Percentiles rank a stretch among this genome's conserved stretches.
Evolutionary conservation across 2,797 vertebrate species (phyloP).

Genomic region (Acomys russatus): DNA sequence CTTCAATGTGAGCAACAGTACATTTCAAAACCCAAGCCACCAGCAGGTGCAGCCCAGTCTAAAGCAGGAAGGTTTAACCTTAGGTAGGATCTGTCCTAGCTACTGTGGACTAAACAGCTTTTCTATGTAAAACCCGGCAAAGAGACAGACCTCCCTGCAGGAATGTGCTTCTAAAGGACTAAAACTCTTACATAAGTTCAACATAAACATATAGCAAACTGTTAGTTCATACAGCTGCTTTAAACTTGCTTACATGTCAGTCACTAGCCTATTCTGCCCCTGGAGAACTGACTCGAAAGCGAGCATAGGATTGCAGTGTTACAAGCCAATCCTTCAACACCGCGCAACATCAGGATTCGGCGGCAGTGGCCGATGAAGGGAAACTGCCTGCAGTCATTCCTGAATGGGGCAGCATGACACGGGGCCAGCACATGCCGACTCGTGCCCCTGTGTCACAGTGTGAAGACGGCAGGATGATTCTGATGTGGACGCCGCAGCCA

Average conservation of each 20-base stretch:
- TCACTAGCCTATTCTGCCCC: background rate
- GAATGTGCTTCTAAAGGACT: constrained; percentile 49
- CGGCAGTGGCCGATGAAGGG: background rate
- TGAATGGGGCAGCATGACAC: background rate
- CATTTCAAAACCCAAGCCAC: background rate
- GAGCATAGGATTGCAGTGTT: background rate
- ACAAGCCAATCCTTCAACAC: background rate
- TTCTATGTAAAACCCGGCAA: background rate
- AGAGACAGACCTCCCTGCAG: background rate
- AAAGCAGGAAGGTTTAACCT: background rate
- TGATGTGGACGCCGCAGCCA: background rate
- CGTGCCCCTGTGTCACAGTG: background rate
- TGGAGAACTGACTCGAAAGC: constrained; percentile 1
- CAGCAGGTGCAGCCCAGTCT: background rate
- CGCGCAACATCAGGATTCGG: background rate
- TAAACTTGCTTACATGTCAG: constrained; percentile 28
- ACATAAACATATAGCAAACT: background rate
- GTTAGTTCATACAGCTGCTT: background rate
- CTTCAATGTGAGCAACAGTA: background rate
- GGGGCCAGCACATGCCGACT: accelerated
- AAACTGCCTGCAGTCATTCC: background rate
- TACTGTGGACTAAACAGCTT: background rate
- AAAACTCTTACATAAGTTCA: background rate
- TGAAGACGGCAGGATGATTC: background rate
- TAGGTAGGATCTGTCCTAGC: background rate